Percentiles rank a stretch among this genome's conserved stretches.
Conservation (phyloP, 2,888 invertebrate genomes). For the Spodoptera littoralis region DNA sequence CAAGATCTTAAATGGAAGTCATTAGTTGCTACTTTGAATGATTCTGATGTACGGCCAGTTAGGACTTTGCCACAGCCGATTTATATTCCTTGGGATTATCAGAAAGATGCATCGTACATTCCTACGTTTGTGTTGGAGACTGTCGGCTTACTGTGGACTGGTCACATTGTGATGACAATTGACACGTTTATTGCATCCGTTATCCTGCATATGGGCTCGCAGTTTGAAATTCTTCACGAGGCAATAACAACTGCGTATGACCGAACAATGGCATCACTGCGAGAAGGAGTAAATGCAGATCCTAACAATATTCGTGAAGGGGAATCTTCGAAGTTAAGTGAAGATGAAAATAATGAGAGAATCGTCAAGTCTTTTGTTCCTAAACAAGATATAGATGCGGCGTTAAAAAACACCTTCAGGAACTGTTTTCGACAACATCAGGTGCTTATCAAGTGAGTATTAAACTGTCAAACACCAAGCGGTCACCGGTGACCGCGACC, state of each 20-base stretch:
- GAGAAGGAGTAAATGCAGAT: slow-evolving; percentile 54
- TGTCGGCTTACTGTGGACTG: slow-evolving; percentile 82
- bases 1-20: slow-evolving; percentile 80
- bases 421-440: slow-evolving; percentile 83
- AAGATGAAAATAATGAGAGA: slow-evolving; percentile 64
- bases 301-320: slow-evolving; percentile 39
- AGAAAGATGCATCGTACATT: slow-evolving; percentile 74
- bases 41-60: slow-evolving; percentile 64
- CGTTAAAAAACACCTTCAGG: slow-evolving; percentile 70
- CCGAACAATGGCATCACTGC: slow-evolving; percentile 71
- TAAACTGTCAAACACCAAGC: too few relatives aligned
- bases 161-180: slow-evolving; percentile 84
- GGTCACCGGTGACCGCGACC: too few relatives aligned
- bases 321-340: slow-evolving; percentile 33
- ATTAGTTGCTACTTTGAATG: slow-evolving; percentile 69
- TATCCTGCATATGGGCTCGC: slow-evolving; percentile 82
- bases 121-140: slow-evolving; percentile 80
- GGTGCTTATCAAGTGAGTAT: slow-evolving; percentile 75
- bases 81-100: slow-evolving; percentile 84
- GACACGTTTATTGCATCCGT: slow-evolving; percentile 84
- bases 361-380: slow-evolving; percentile 67
- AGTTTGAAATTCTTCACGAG: slow-evolving; percentile 78
- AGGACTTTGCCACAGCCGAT: slow-evolving; percentile 83
- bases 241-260: slow-evolving; percentile 78
- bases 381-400: slow-evolving; percentile 71